These are phyloP conservation scores for Baccha elongata DNA, from an alignment of 2,888 invertebrate species.

Conservation along the genomic window DNA sequence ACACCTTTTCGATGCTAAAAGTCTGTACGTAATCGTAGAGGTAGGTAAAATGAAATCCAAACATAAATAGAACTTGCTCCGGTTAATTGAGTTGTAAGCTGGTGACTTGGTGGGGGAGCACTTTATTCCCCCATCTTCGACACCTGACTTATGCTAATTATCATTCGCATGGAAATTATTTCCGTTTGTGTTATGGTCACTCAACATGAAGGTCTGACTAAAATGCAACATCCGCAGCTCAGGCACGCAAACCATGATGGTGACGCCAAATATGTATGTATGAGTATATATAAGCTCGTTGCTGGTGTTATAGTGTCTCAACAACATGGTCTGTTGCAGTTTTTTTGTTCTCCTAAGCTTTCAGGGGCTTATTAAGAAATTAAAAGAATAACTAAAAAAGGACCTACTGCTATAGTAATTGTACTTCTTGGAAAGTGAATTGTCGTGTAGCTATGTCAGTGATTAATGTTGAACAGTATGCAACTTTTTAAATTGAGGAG, in stretches of 20 bases:
- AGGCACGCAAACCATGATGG: conserved; percentile 40
- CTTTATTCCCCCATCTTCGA: conserved; percentile 53
- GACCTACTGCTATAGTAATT: conserved; percentile 39
- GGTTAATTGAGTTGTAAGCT: conserved; percentile 66
- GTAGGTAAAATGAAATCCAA: not conserved
- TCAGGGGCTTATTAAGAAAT: conserved; percentile 63
- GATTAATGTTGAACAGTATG: conserved; percentile 65
- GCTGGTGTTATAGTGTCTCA: not conserved
- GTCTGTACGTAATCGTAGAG: not conserved
- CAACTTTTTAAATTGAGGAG: conserved; percentile 11
- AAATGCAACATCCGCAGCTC: conserved; percentile 69
- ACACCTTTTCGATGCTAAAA: conserved; percentile 65
- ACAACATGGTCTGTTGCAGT: conserved; percentile 1
- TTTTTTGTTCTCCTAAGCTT: not conserved
- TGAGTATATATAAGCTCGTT: no score
- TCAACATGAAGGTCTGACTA: conserved; percentile 68
- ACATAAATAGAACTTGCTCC: conserved; percentile 42
- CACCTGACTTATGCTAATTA: conserved; percentile 69
- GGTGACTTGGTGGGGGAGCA: not conserved
- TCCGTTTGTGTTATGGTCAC: conserved; percentile 44
- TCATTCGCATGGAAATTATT: conserved; percentile 58
- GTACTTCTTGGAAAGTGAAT: conserved; percentile 71
- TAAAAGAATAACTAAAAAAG: conserved; percentile 47
- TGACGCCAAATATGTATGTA: conserved; percentile 54
- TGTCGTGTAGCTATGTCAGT: conserved; percentile 72